A percentile compares a stretch with the other conserved stretches of the same genome.
phyloP scores from a whole-genome alignment of 2,797 vertebrate genomes.

The Periparus ater region DNA sequence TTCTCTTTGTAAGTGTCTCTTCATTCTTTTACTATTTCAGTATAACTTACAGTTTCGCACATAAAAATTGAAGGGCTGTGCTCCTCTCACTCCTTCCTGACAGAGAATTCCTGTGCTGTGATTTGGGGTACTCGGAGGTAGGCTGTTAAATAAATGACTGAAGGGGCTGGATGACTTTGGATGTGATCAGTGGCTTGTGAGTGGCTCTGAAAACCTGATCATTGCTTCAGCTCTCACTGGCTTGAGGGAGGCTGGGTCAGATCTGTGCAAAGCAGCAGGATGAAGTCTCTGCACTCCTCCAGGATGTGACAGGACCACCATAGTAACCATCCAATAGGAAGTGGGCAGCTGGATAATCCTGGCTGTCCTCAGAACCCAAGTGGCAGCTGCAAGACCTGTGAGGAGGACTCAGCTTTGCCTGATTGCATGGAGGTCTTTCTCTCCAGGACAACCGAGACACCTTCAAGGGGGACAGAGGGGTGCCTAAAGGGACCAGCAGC shows the following conservation, averaged over 20 bases:
- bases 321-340: neutral
- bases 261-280: neutral
- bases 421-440: neutral
- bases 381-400: neutral
- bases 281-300: neutral
- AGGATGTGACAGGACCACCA: neutral
- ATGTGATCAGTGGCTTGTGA: neutral
- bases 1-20: slow-evolving; percentile 42
- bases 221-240: neutral
- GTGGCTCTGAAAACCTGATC: neutral
- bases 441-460: neutral
- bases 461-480: neutral
- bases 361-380: neutral
- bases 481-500: neutral
- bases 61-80: neutral
- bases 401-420: neutral
- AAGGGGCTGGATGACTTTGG: neutral
- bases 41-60: neutral
- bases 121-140: neutral
- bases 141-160: neutral
- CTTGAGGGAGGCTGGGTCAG: neutral
- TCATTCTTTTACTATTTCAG: neutral
- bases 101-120: neutral
- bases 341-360: neutral
- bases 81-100: neutral